Evolutionary conservation across 35 echinoderm and acorn worm species (phyloP).

Genomic region (Stichopus chloronotus): DNA sequence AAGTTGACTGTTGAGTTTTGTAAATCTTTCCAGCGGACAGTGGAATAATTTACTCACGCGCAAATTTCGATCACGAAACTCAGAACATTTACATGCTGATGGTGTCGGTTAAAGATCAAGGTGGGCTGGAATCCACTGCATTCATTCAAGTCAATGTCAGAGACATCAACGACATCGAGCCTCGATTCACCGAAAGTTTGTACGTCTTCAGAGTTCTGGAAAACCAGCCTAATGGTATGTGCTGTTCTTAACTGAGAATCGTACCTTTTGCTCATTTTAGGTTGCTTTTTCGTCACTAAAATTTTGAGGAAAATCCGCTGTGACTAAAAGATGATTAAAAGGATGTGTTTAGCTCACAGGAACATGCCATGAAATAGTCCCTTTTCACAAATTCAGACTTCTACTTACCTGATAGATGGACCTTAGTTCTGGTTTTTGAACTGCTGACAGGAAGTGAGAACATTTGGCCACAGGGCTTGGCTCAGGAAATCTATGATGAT

Average conservation of each 20-base stretch:
- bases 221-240: conserved; percentile 46
- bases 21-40: neutral
- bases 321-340: no score
- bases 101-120: conserved; percentile 28
- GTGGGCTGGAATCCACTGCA: conserved; percentile 20
- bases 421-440: no score
- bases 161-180: conserved; percentile 33
- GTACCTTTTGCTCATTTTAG: neutral
- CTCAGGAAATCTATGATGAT: no score
- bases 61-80: conserved; percentile 31
- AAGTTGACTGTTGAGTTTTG: neutral
- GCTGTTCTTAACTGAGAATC: neutral
- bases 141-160: conserved; percentile 37
- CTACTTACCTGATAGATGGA: no score
- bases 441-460: no score
- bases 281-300: no score
- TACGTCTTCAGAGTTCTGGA: conserved; percentile 32
- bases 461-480: no score
- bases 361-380: no score
- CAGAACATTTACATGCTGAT: neutral
- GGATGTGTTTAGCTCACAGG: no score
- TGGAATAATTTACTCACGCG: conserved; percentile 24
- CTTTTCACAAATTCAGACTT: no score
- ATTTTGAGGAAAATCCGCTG: no score
- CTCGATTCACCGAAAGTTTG: neutral